Evolutionary conservation across 2,888 invertebrate species (phyloP), one percentile per base, ranked within the genome.

Genomic region (Meganola albula): DNA sequence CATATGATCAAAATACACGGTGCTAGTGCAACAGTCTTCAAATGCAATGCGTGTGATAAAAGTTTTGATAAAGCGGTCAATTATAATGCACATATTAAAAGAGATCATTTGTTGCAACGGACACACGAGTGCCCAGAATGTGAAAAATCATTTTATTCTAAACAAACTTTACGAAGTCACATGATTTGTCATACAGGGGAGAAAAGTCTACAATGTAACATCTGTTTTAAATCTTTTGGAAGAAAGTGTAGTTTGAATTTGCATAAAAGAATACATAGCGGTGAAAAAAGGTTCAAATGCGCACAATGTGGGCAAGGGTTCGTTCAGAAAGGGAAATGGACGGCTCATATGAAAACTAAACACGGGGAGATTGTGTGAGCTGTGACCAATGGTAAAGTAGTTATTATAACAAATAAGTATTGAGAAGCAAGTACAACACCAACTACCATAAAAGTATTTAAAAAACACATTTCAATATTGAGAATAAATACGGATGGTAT

Each of bases 71-170:
- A 65, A 7, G 68, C 71, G 25, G 52, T 63, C n/a, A 44, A 58
- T 0, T 31, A 78, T 2, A 44, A 64, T 0, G 45, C 49, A 0
- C 79, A 79, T 23, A 68, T 58, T 2, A 75, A 67, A 40, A 72
- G 67, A 35, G 71, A 79, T 6, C 87, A 87, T 34, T 56, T 87
- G 2, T 48, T 72, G 58, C 76, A 78, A 34, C 53, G 66, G 12
- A 62, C 68, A 8, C 82, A 77, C 20, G 70, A 67, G 10, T 88
- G 88, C 26, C 53, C 57, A 0, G 66, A 83, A 6, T 88, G 88
- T 22, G 77, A 76, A 0, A 80, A 74, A 57, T 58, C 54, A 4
- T 76, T 75, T 21, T 79, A 65, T 31, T 52, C 52, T 0, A 54
- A 52, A 12, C 55, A 56, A 9, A 46, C 48, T 8, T 36, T 78